Evolutionary conservation across 1,140 invertebrate species (phyloP), one percentile per base, ranked within the genome.

Genomic region (Araneus ventricosus): DNA sequence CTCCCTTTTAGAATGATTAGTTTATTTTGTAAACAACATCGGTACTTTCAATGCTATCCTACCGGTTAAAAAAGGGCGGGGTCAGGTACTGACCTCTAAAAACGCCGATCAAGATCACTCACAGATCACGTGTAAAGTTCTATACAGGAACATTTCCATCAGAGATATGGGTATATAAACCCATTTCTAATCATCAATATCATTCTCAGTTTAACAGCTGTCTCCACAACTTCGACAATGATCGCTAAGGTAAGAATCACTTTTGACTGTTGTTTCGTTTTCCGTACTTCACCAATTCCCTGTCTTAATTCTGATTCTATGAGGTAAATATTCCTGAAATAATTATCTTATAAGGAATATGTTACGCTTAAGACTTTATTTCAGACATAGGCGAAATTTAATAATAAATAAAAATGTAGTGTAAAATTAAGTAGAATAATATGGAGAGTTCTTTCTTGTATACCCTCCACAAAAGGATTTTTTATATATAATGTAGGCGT

Each of bases 11-110:
- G 45, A 27, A 27, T 67, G 3, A 67, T 67, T 67, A 67, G 27
- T 67, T 27, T 67, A 27, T 67, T 67, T 67, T 67, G 63, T 67
- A 67, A 67, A 67, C 63, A 67, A 30, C 63, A 67, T 67, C 27
- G 24, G 27, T 67, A n/a, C 14, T 67, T 67, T 67, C 63, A 67
- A 67, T 67, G 63, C 27, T 67, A 67, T 67, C 27, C 14, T 52
- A 14, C 45, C 10, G 10, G 10, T 52, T 52, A 14, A 27, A 67
- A 30, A 30, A 27, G 24, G 63, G 63, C 63, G 63, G 24, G 63
- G 63, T 30, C 10, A 67, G n/a, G 27, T n/a, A 63, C 27, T 27
- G 61, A 63, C 63, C 63, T 67, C 27, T 27, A 27, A 67, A 67
- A n/a, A 27, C 1, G 63, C 63, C 63, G 14, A n/a, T 67, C n/a